phyloP scores from a whole-genome alignment of 1,140 invertebrate species.

The Pemphigus obesinymphae region DNA sequence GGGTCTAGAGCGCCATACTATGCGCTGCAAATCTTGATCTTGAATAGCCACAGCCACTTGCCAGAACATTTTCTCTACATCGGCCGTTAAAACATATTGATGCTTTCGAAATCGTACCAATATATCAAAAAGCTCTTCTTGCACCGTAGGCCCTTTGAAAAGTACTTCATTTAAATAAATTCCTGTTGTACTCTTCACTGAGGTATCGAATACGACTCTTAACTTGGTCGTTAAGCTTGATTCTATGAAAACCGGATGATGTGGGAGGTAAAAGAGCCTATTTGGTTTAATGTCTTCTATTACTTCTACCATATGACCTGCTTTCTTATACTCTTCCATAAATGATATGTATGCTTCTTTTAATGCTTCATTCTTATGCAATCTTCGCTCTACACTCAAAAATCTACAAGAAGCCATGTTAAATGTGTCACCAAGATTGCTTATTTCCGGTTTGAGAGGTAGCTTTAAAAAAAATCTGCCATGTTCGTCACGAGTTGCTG shows the following conservation, averaged over 20 bases:
- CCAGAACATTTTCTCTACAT: neutral
- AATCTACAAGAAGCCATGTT: neutral
- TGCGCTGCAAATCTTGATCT: neutral
- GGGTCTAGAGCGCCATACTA: neutral
- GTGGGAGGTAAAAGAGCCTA: slow-evolving; percentile 28
- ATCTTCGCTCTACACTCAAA: no score
- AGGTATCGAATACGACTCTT: no score
- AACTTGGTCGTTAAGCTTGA: no score
- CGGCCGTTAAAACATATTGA: neutral
- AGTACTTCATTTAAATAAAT: neutral
- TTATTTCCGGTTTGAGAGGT: neutral
- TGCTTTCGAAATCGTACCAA: neutral
- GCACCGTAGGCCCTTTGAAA: neutral
- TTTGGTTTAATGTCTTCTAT: neutral
- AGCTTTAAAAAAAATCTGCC: slow-evolving; percentile 6
- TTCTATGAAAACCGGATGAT: slow-evolving; percentile 39
- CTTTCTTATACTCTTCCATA: neutral
- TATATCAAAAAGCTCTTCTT: neutral
- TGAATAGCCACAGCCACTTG: neutral
- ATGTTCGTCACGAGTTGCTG: neutral
- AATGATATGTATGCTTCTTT: neutral
- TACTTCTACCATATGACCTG: neutral
- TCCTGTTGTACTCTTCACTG: neutral
- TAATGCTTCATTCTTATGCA: neutral
- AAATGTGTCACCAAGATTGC: neutral